A percentile compares a stretch with the other conserved stretches of the same genome.
These are phyloP conservation scores for Drosophila varians DNA, from an alignment of 1,140 invertebrate species.

Conservation along the genomic window DNA sequence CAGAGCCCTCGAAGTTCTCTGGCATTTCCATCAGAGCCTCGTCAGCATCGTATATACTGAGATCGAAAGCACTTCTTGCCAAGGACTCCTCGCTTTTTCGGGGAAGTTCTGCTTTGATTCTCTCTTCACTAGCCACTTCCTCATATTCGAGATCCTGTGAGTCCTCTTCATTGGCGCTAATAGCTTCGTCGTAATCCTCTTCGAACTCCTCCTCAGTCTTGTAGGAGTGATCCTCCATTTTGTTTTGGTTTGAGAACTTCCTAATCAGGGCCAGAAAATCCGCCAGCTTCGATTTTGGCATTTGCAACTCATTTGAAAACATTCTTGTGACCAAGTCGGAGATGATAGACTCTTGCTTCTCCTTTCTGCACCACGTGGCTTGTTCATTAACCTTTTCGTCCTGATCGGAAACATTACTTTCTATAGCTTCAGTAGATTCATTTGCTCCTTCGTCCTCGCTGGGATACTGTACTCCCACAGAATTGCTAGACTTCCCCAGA, in stretches of 20 bases:
- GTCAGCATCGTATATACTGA: slow-evolving; percentile 33
- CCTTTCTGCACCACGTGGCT: background rate
- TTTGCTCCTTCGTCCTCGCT: slow-evolving; percentile 36
- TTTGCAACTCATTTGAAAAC: background rate
- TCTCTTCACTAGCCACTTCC: background rate
- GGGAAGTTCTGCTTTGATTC: background rate
- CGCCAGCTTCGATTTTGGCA: background rate
- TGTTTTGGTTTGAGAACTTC: background rate
- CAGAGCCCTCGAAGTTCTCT: slow-evolving; percentile 1
- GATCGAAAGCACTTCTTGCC: slow-evolving; percentile 2
- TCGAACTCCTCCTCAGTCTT: background rate
- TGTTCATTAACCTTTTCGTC: background rate
- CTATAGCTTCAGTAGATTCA: background rate
- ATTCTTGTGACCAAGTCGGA: background rate
- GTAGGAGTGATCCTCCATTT: background rate
- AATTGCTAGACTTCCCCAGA: slow-evolving; percentile 1
- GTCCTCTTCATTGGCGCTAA: background rate
- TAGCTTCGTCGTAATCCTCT: background rate
- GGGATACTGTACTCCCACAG: slow-evolving; percentile 55
- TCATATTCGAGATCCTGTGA: background rate
- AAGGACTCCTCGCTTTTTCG: background rate
- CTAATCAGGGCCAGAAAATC: background rate
- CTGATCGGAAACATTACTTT: background rate
- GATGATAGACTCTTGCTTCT: background rate
- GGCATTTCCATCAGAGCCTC: slow-evolving; percentile 25